phyloP scores from a whole-genome alignment of 1,140 invertebrate genomes.

The Paramacrobiotus metropolitanus region DNA sequence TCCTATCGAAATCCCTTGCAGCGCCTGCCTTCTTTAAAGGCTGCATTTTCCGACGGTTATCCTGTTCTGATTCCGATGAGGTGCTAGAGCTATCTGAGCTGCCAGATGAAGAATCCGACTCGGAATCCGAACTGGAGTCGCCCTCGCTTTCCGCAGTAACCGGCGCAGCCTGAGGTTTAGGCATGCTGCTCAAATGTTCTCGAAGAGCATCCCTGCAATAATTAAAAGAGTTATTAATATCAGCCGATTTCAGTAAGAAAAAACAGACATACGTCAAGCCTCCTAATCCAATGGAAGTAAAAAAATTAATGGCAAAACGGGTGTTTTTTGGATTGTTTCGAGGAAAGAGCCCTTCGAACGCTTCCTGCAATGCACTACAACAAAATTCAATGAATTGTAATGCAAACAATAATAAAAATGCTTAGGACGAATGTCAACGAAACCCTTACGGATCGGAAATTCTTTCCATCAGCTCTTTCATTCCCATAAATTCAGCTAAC shows the following conservation, averaged over 20 bases:
- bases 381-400: constrained; percentile 12
- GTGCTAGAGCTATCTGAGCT: constrained; percentile 7
- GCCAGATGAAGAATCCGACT: constrained; percentile 4
- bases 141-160: constrained; percentile 11
- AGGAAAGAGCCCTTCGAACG: constrained; percentile 80
- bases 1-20: too few species aligned
- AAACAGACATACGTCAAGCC: constrained; percentile 67
- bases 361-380: constrained; percentile 50
- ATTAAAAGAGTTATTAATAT: too few species aligned
- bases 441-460: constrained; percentile 56
- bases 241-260: too few species aligned
- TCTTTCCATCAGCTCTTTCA: constrained; percentile 65
- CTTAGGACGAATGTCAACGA: too few species aligned
- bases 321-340: constrained; percentile 86
- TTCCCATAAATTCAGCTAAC: constrained; percentile 79
- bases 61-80: background rate
- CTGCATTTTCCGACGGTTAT: background rate
- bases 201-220: constrained; percentile 48
- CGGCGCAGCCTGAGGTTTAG: constrained; percentile 31
- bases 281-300: constrained; percentile 90
- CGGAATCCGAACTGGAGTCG: constrained; percentile 6
- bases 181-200: constrained; percentile 61
- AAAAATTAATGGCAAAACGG: constrained; percentile 95
- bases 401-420: too few species aligned
- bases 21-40: too few species aligned